phyloP scores from a whole-genome alignment of 2,888 invertebrate genomes.

The Resseliella maxima region DNA sequence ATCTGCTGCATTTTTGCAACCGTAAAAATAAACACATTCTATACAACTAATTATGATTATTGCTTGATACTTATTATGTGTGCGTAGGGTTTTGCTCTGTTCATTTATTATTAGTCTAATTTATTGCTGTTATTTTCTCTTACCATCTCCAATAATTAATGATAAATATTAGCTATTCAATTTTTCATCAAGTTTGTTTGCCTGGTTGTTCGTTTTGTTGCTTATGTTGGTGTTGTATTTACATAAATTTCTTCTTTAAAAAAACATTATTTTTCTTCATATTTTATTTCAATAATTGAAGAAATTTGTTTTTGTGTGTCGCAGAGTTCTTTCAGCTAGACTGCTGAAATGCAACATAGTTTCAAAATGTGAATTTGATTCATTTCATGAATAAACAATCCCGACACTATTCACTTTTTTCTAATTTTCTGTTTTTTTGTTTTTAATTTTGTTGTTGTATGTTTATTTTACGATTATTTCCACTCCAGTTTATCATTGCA shows the following conservation, averaged over 20 bases:
- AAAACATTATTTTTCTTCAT: background rate
- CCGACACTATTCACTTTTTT: background rate
- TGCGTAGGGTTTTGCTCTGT: background rate
- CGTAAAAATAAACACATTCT: background rate
- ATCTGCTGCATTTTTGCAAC: no score
- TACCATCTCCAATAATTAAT: background rate
- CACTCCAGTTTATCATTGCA: background rate
- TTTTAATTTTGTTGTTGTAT: background rate
- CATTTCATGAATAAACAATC: background rate
- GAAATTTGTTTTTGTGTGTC: background rate
- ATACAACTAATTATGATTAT: background rate
- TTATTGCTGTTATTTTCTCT: background rate
- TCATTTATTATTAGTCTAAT: background rate
- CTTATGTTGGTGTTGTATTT: slow-evolving; percentile 4
- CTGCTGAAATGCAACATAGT: background rate
- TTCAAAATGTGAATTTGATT: background rate
- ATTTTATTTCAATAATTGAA: background rate
- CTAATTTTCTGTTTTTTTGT: background rate
- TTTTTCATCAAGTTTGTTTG: slow-evolving; percentile 17
- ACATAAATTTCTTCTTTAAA: no score
- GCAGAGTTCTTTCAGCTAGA: background rate
- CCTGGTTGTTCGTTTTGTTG: background rate
- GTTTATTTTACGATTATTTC: background rate
- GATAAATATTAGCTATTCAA: background rate
- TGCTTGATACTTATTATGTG: background rate